Percentiles rank a stretch among this genome's conserved stretches.
phyloP scores from a whole-genome alignment of 2,113 vertebrate genomes.

The Pangasianodon hypophthalmus region DNA sequence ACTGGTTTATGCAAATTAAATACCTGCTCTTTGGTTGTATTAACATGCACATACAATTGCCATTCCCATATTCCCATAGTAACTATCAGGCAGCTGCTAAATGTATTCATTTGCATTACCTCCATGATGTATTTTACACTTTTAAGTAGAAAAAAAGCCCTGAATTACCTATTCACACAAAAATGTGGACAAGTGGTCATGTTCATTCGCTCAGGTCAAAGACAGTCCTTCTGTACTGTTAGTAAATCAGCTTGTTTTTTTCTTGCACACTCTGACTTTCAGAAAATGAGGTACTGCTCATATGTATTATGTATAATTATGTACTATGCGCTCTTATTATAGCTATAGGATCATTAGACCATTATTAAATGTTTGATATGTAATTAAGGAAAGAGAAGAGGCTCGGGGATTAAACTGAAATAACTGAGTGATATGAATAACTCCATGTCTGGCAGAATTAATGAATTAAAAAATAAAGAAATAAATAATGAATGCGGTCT shows the following conservation, averaged over 20 bases:
- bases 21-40: no score
- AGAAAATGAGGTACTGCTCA: not conserved
- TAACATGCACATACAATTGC: not conserved
- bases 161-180: not conserved
- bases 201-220: not conserved
- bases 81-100: not conserved
- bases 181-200: not conserved
- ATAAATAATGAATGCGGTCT: slow-evolving; percentile 38
- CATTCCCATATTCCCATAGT: no score
- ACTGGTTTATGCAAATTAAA: no score
- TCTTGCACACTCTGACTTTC: not conserved
- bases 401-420: slow-evolving; percentile 22
- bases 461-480: slow-evolving; percentile 31
- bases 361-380: slow-evolving; percentile 34
- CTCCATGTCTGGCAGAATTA: slow-evolving; percentile 6
- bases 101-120: not conserved
- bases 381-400: slow-evolving; percentile 21
- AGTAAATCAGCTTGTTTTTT: not conserved
- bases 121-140: not conserved
- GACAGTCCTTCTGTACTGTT: no score
- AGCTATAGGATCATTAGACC: not conserved
- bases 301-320: not conserved
- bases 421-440: slow-evolving; percentile 31
- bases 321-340: not conserved
- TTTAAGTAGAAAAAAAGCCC: not conserved